phyloP scores from a whole-genome alignment of 2,888 invertebrate species.

The Taenaris catops region DNA sequence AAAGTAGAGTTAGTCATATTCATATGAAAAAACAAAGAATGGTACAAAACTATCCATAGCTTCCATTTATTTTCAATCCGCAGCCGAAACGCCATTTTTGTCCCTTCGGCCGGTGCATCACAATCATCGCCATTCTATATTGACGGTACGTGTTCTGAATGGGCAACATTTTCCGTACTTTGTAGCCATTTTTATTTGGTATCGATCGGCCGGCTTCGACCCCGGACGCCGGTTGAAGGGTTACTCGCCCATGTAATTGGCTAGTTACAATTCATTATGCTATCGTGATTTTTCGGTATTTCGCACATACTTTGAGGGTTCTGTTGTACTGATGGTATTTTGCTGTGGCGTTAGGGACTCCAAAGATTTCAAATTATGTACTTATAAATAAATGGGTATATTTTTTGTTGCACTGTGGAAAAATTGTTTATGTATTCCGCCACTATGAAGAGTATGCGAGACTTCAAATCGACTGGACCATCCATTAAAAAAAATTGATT shows the following conservation, averaged over 20 bases:
- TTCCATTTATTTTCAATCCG: slow-evolving; percentile 62
- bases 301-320: slow-evolving; percentile 25
- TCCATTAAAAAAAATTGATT: too few relatives aligned
- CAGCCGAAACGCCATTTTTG: slow-evolving; percentile 51
- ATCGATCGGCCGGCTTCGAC: slow-evolving; percentile 46
- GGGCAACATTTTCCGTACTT: slow-evolving; percentile 62
- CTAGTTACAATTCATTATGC: slow-evolving; percentile 74
- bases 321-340: not conserved
- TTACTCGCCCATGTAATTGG: slow-evolving; percentile 70
- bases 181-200: slow-evolving; percentile 69
- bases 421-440: too few relatives aligned
- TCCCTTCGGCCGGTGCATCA: slow-evolving; percentile 58
- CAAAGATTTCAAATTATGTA: too few relatives aligned
- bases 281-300: slow-evolving; percentile 48
- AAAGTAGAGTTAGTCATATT: too few relatives aligned
- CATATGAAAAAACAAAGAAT: too few relatives aligned
- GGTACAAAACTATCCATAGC: slow-evolving; percentile 22
- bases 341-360: not conserved
- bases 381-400: too few relatives aligned
- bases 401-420: too few relatives aligned
- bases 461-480: too few relatives aligned
- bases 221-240: slow-evolving; percentile 57
- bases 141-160: slow-evolving; percentile 74
- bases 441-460: too few relatives aligned
- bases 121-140: slow-evolving; percentile 75